Evolutionary conservation across 2,888 invertebrate species (phyloP), one percentile per base, ranked within the genome.

Genomic region (Clivina fossor): DNA sequence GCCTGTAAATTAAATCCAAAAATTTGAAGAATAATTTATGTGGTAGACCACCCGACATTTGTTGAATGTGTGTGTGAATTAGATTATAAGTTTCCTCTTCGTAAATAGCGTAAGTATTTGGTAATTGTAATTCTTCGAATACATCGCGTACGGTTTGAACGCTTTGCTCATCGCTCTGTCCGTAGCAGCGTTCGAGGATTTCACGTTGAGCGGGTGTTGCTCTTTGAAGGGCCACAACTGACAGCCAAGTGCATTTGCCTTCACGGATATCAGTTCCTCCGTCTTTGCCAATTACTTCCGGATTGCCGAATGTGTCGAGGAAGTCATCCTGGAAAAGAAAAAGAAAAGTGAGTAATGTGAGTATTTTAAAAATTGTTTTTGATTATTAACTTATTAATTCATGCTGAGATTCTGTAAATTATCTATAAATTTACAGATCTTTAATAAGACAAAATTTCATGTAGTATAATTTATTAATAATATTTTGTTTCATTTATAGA

Each of bases 171-270:
- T 89, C 85, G 47, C 78, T 71, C 38, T 76, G 75, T 8, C 91
- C 93, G 67, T 93, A 94, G 70, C 86, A 84, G 58, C 89, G 83
- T 67, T 85, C 79, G 77, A 93, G 81, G 20, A 89, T 76, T 66
- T 83, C 78, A 61, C 80, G 81, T 68, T 93, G 92, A 3, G 80
- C 76, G 0, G 83, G 78, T 38, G 80, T 82, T 1, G 87, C 89
- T 50, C 88, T 80, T 71, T 93, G 88, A 58, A 95, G 76, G 7
- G 95, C 95, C 1, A 90, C 88, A 1, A 95, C 91, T 1, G 91
- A 85, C 24, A 96, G 76, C 98, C 98, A 99, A 0, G 93, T 86
- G 74, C 97, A 98, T 76, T 97, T 98, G 24, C 95, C 95, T 64
- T 96, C 94, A 74, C 88, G 83, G 63, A 99, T 96, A 69, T 98